Conservation (phyloP, 2,888 invertebrate species). For the Sipha maydis region DNA sequence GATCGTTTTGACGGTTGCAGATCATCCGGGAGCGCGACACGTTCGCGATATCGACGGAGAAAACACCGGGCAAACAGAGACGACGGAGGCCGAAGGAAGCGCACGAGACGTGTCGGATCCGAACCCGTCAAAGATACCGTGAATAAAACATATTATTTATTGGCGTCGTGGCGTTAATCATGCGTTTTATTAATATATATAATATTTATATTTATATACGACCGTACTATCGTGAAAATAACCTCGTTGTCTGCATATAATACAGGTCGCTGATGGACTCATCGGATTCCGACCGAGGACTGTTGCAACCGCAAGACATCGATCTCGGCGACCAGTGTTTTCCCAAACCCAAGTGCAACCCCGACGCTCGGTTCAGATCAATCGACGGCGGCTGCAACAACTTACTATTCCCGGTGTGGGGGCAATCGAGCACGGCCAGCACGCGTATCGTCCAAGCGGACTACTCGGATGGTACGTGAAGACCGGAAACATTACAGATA, state of each 20-base stretch:
- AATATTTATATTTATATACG: too few relatives aligned
- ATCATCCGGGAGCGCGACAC: not conserved
- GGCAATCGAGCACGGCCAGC: slow-evolving; percentile 76
- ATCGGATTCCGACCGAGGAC: not conserved
- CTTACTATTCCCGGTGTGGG: slow-evolving; percentile 81
- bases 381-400: slow-evolving; percentile 97
- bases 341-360: slow-evolving; percentile 71
- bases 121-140: slow-evolving; percentile 40
- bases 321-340: slow-evolving; percentile 37
- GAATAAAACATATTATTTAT: not conserved
- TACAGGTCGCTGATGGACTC: slow-evolving; percentile 38
- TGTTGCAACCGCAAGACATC: slow-evolving; percentile 1
- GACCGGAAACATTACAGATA: too few relatives aligned
- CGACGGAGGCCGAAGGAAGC: not conserved
- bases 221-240: too few relatives aligned
- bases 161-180: too few relatives aligned
- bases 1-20: not conserved
- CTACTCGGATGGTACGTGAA: slow-evolving; percentile 38
- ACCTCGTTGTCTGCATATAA: too few relatives aligned
- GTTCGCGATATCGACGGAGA: not conserved
- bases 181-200: too few relatives aligned
- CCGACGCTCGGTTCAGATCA: slow-evolving; percentile 73
- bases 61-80: not conserved
- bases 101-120: not conserved
- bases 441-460: slow-evolving; percentile 43